Percentiles rank a stretch among this genome's conserved stretches.
Conservation (phyloP, 92 coral and sea anemone genomes). For the Ricordea florida region DNA sequence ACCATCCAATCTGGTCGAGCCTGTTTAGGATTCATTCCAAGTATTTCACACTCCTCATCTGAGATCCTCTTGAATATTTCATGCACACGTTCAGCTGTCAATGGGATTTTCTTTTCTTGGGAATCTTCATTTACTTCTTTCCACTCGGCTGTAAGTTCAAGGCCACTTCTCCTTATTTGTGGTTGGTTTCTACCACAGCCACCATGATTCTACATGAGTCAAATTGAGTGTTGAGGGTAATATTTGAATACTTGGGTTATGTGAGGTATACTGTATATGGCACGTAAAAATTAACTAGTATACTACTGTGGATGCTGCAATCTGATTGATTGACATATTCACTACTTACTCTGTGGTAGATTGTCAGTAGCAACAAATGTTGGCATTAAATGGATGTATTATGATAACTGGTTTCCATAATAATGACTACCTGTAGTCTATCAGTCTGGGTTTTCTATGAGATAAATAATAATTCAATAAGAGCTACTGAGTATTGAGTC, state of each 20-base stretch:
- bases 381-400: too few relatives aligned
- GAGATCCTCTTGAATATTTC: constrained; percentile 96
- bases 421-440: too few relatives aligned
- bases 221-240: neutral
- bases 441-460: too few relatives aligned
- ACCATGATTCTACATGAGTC: constrained; percentile 78
- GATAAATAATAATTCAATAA: too few relatives aligned
- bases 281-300: neutral
- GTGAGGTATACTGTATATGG: too few relatives aligned
- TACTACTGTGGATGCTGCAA: too few relatives aligned
- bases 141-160: constrained; percentile 99
- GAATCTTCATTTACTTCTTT: constrained; percentile 97
- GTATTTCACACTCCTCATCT: constrained; percentile 95
- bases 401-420: too few relatives aligned
- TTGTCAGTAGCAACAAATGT: too few relatives aligned
- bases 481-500: too few relatives aligned
- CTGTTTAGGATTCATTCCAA: constrained; percentile 87
- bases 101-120: constrained; percentile 91
- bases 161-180: constrained; percentile 83
- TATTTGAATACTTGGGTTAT: neutral
- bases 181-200: constrained; percentile 99
- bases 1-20: constrained; percentile 99
- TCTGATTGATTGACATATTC: too few relatives aligned
- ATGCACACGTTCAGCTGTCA: constrained; percentile 98
- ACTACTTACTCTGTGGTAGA: too few relatives aligned